These are phyloP conservation scores for Cephus cinctus DNA, from an alignment of 1,140 invertebrate species.

Conservation along the genomic window DNA sequence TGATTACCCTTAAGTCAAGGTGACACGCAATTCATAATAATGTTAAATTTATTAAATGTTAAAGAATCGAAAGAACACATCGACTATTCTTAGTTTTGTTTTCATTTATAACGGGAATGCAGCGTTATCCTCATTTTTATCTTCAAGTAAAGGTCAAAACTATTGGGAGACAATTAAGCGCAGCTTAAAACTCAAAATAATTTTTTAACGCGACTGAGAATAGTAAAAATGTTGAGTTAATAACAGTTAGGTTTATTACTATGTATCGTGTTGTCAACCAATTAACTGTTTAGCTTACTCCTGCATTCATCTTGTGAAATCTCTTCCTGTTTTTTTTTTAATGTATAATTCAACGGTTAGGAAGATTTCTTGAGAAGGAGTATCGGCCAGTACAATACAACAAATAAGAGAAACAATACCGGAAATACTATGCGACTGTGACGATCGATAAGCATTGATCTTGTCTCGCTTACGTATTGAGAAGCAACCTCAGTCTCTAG, in stretches of 20 bases:
- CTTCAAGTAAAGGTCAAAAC: too few species aligned
- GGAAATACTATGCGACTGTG: slow-evolving; percentile 68
- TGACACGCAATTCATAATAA: too few species aligned
- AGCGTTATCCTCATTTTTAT: too few species aligned
- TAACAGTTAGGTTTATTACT: too few species aligned
- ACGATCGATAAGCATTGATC: slow-evolving; percentile 41
- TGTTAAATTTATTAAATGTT: too few species aligned
- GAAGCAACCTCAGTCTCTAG: slow-evolving; percentile 37
- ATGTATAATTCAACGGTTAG: not conserved
- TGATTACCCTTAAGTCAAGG: too few species aligned
- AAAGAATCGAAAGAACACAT: too few species aligned
- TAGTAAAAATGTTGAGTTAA: not conserved
- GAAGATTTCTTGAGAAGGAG: slow-evolving; percentile 63
- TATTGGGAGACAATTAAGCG: too few species aligned
- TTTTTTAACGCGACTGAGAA: too few species aligned
- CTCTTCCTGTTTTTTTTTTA: not conserved
- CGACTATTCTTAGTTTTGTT: too few species aligned
- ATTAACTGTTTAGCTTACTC: slow-evolving; percentile 9
- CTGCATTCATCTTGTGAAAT: not conserved
- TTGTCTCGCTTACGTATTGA: slow-evolving; percentile 26
- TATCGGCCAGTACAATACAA: slow-evolving; percentile 74
- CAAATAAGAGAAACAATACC: slow-evolving; percentile 70
- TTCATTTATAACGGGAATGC: too few species aligned
- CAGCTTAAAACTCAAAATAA: too few species aligned
- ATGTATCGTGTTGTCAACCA: slow-evolving; percentile 1